Evolutionary conservation across 2,888 invertebrate genomes (phyloP).

Genomic region (Cryptosula pallasiana): DNA sequence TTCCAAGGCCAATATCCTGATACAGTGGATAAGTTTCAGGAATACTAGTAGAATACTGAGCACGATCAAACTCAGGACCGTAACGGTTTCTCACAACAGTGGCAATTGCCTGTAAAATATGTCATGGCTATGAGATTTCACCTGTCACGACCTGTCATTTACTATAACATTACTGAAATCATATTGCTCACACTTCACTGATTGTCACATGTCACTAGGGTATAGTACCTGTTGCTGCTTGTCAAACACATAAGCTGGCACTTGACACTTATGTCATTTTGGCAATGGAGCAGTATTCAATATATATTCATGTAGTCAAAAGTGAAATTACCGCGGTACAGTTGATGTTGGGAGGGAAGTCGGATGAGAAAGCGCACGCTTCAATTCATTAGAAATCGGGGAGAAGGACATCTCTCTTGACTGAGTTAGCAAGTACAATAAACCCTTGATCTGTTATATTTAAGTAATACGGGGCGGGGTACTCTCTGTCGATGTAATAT

Average conservation of each 20-base stretch:
- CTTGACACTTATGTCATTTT: no score
- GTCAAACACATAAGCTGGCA: no score
- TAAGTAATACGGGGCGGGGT: conserved; percentile 9
- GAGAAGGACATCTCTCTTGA: background rate
- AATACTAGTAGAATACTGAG: background rate
- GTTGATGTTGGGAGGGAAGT: conserved; percentile 18
- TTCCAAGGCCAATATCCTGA: conserved; percentile 2
- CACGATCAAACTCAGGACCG: background rate
- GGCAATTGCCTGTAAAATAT: background rate
- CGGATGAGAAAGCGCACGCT: conserved; percentile 5
- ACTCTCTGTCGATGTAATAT: background rate
- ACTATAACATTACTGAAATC: no score
- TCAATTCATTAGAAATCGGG: background rate
- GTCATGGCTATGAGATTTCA: no score
- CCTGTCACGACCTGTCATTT: no score
- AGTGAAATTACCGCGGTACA: conserved; percentile 7
- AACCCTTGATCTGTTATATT: background rate
- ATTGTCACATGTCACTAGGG: no score
- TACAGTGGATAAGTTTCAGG: conserved; percentile 19
- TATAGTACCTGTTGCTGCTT: no score
- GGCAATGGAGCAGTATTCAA: no score
- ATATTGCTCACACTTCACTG: no score
- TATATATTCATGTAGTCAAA: no score
- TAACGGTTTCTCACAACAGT: background rate
- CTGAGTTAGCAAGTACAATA: background rate